Percentiles rank a stretch among this genome's conserved stretches.
Conservation (phyloP, 2,797 vertebrate genomes). For the Malacoraja senta region DNA sequence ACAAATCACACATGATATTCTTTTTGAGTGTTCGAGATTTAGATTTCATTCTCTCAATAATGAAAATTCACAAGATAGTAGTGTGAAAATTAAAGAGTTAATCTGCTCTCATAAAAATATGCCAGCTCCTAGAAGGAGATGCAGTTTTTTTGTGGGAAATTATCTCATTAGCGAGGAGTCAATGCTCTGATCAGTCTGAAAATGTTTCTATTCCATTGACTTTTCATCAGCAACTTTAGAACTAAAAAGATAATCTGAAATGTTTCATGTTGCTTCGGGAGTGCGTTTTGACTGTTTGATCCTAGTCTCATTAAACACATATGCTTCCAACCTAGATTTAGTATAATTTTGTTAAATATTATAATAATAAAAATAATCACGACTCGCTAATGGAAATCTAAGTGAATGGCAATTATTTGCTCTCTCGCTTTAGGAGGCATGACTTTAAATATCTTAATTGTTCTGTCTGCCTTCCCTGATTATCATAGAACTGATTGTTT, state of each 20-base stretch:
- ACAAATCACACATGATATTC: not conserved
- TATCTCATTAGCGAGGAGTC: slow-evolving; percentile 10
- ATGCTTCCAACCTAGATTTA: not conserved
- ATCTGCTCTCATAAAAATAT: not conserved
- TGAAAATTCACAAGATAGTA: not conserved
- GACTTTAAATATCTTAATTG: not conserved
- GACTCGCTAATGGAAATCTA: not conserved
- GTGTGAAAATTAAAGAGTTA: slow-evolving; percentile 17
- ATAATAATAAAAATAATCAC: not conserved
- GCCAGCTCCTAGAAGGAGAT: not conserved
- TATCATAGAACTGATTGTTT: not conserved
- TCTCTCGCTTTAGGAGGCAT: not conserved
- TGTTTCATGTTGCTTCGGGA: slow-evolving; percentile 7
- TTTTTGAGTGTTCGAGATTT: not conserved
- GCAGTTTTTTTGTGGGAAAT: not conserved
- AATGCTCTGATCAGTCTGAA: slow-evolving; percentile 16
- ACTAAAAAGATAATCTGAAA: not conserved
- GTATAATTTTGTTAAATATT: not conserved
- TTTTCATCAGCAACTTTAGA: not conserved
- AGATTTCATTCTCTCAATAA: not conserved
- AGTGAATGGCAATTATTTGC: not conserved
- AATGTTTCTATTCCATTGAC: slow-evolving; percentile 19
- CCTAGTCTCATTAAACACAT: slow-evolving; percentile 21
- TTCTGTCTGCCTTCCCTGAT: not conserved
- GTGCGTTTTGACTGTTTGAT: slow-evolving; percentile 1